Conservation (phyloP, 2,888 invertebrate genomes). For the Morpho deidamia region DNA sequence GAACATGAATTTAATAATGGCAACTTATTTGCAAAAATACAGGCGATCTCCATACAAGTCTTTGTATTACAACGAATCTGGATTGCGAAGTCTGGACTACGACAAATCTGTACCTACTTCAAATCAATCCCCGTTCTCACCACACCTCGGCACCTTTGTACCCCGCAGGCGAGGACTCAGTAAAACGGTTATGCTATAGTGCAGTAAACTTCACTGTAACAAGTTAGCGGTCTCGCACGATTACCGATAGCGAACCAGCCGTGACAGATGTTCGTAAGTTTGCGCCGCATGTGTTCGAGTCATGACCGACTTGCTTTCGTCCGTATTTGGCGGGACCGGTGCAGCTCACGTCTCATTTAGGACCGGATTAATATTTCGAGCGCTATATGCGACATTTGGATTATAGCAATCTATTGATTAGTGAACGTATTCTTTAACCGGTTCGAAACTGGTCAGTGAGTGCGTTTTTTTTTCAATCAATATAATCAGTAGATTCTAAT, state of each 20-base stretch:
- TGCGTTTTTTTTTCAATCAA: too few species aligned
- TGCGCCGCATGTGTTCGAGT: slow-evolving; percentile 16
- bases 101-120: too few species aligned
- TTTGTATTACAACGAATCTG: too few species aligned
- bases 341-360: slow-evolving; percentile 24
- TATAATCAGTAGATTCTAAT: too few species aligned
- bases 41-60: too few species aligned
- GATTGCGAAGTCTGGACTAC: too few species aligned
- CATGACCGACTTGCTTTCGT: slow-evolving; percentile 21
- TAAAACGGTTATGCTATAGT: too few species aligned
- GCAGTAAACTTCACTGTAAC: neutral
- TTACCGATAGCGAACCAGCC: slow-evolving; percentile 9
- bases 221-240: slow-evolving; percentile 1
- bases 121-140: too few species aligned
- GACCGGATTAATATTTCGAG: slow-evolving; percentile 21
- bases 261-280: slow-evolving; percentile 22
- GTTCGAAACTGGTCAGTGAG: neutral
- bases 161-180: too few species aligned
- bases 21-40: too few species aligned
- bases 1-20: too few species aligned
- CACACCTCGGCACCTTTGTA: too few species aligned
- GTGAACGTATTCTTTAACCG: neutral
- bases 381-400: slow-evolving; percentile 5
- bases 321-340: slow-evolving; percentile 25
- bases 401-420: slow-evolving; percentile 1